Conservation (phyloP, 2,888 invertebrate genomes). For the Carcina quercana region DNA sequence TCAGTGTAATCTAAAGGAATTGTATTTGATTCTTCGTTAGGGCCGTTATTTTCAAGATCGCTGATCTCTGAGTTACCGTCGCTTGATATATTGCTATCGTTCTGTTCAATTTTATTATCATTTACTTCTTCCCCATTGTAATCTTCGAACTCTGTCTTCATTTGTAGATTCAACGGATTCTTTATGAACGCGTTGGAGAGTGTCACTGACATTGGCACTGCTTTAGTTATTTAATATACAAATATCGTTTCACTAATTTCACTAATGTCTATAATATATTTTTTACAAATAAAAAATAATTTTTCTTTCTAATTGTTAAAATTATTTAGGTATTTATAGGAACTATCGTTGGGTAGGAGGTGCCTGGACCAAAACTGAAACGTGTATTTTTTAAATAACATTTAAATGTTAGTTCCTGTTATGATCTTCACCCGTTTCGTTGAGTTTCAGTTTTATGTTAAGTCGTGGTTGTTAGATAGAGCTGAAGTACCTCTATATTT, state of each 20-base stretch:
- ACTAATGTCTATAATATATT: constrained; percentile 44
- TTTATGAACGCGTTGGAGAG: constrained; percentile 56
- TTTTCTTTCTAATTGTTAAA: constrained; percentile 56
- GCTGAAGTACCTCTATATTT: too few relatives aligned
- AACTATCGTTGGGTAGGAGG: constrained; percentile 75
- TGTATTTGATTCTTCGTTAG: constrained; percentile 38
- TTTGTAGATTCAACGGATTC: constrained; percentile 56
- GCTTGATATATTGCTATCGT: constrained; percentile 54
- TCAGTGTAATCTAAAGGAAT: constrained; percentile 58
- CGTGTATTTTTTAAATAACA: constrained; percentile 1
- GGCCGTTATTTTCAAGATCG: constrained; percentile 56
- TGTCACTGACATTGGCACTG: constrained; percentile 64
- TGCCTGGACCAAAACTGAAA: constrained; percentile 52
- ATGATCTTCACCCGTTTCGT: constrained; percentile 33
- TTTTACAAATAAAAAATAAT: constrained; percentile 68
- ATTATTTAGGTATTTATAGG: constrained; percentile 71
- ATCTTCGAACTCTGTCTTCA: constrained; percentile 63
- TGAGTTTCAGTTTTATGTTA: constrained; percentile 7
- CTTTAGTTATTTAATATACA: constrained; percentile 27
- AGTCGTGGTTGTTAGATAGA: background rate
- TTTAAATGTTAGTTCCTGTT: background rate
- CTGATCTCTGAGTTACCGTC: constrained; percentile 60
- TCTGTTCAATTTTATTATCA: constrained; percentile 48
- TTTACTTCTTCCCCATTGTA: constrained; percentile 37
- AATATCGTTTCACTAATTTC: constrained; percentile 35